These are phyloP conservation scores for Drosophila bunnanda DNA, from an alignment of 2,888 invertebrate genomes.

Conservation along the genomic window DNA sequence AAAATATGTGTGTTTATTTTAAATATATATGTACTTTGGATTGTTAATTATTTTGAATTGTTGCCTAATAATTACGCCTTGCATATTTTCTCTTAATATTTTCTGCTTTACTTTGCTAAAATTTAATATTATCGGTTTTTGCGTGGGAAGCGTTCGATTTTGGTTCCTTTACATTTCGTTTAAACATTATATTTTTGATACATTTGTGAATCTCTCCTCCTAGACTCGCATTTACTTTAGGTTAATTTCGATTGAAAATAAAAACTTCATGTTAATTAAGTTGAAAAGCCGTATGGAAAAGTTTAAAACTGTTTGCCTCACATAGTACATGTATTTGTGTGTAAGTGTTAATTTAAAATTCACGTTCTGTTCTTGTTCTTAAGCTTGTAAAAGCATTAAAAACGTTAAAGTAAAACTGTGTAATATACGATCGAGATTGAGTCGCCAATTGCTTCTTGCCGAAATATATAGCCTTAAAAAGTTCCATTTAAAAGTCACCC, in stretches of 20 bases:
- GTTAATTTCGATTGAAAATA: slow-evolving; percentile 27
- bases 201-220: slow-evolving; percentile 14
- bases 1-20: slow-evolving; percentile 44
- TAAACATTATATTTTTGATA: slow-evolving; percentile 37
- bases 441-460: slow-evolving; percentile 61
- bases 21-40: slow-evolving; percentile 41
- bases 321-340: slow-evolving; percentile 1
- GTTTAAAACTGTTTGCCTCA: slow-evolving; percentile 52
- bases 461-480: slow-evolving; percentile 59
- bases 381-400: slow-evolving; percentile 77
- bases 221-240: slow-evolving; percentile 6
- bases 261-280: slow-evolving; percentile 41
- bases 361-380: slow-evolving; percentile 52
- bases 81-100: slow-evolving; percentile 26
- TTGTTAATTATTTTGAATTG: slow-evolving; percentile 42
- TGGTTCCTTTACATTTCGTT: slow-evolving; percentile 83
- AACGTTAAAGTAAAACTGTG: slow-evolving; percentile 74
- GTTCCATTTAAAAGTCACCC: slow-evolving; percentile 62
- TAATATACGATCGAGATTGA: slow-evolving; percentile 50
- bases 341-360: slow-evolving; percentile 63
- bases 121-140: slow-evolving; percentile 81
- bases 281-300: slow-evolving; percentile 62
- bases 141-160: slow-evolving; percentile 84
- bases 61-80: slow-evolving; percentile 33
- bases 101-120: slow-evolving; percentile 59